Percentiles rank a stretch among this genome's conserved stretches.
phyloP scores from a whole-genome alignment of 2,888 invertebrate genomes.

The Tanytarsus gracilentus region DNA sequence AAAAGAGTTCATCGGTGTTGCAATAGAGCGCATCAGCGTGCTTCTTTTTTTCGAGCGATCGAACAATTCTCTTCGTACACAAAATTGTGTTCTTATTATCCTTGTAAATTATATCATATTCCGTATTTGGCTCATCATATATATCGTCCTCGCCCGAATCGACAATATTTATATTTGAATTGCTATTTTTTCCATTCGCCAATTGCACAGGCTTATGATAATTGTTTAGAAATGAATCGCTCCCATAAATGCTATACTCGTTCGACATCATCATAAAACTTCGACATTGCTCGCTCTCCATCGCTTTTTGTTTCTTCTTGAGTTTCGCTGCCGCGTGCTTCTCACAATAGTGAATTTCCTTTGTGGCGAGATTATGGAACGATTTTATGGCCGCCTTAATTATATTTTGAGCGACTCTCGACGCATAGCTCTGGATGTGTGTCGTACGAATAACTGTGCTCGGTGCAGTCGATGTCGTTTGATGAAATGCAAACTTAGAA shows the following conservation, averaged over 20 bases:
- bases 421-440: constrained; percentile 32
- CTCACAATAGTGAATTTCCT: constrained; percentile 21
- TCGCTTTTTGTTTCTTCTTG: constrained; percentile 12
- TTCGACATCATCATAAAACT: constrained; percentile 33
- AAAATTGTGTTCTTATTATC: constrained; percentile 25
- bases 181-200: constrained; percentile 19
- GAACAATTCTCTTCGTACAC: constrained; percentile 22
- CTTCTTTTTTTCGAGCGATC: constrained; percentile 23
- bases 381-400: constrained; percentile 34
- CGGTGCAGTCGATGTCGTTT: constrained; percentile 36
- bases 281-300: constrained; percentile 31
- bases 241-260: constrained; percentile 36
- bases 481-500: constrained; percentile 8
- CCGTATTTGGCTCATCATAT: constrained; percentile 41
- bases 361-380: constrained; percentile 32
- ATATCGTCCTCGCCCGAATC: constrained; percentile 40
- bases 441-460: constrained; percentile 39
- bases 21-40: constrained; percentile 9
- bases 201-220: constrained; percentile 17
- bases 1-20: constrained; percentile 18
- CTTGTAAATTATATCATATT: constrained; percentile 28
- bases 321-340: constrained; percentile 25
- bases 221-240: constrained; percentile 40
- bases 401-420: constrained; percentile 31
- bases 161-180: constrained; percentile 25